phyloP scores from a whole-genome alignment of 1,140 invertebrate genomes.

The Anastrepha ludens region DNA sequence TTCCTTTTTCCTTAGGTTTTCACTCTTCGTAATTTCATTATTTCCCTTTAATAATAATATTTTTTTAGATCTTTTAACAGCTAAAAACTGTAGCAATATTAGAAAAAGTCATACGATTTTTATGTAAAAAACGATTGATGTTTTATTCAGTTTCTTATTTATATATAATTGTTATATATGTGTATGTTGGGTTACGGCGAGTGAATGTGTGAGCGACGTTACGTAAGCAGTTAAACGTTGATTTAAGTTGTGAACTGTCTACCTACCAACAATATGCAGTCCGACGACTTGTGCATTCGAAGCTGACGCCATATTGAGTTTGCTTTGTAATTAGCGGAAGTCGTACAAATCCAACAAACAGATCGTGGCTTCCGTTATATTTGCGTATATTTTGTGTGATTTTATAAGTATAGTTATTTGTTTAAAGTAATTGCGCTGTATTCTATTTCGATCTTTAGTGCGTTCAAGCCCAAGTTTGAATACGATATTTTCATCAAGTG shows the following conservation, averaged over 20 bases:
- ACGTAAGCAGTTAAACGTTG: conserved; percentile 9
- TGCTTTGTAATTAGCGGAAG: conserved; percentile 6
- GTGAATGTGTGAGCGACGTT: conserved; percentile 20
- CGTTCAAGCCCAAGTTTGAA: neutral
- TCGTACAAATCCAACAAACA: neutral
- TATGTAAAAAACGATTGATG: conserved; percentile 33
- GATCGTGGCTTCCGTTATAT: neutral
- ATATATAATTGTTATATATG: neutral
- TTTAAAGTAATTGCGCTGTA: conserved; percentile 53
- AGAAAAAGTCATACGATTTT: conserved; percentile 32
- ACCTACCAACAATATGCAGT: neutral
- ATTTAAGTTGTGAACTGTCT: neutral
- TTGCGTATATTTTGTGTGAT: neutral
- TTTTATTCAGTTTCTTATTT: neutral
- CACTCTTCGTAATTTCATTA: conserved; percentile 17
- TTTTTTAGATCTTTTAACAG: conserved; percentile 40
- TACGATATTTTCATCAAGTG: neutral
- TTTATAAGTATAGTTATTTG: conserved; percentile 1
- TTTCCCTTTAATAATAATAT: conserved; percentile 29
- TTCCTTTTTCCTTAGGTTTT: neutral
- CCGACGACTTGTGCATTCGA: neutral
- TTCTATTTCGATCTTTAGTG: conserved; percentile 20
- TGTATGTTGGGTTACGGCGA: conserved; percentile 37
- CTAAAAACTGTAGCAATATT: conserved; percentile 49
- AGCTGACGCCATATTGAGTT: neutral